These are phyloP conservation scores for Chunga burmeisteri DNA, from an alignment of 2,113 vertebrate species.

Conservation along the genomic window DNA sequence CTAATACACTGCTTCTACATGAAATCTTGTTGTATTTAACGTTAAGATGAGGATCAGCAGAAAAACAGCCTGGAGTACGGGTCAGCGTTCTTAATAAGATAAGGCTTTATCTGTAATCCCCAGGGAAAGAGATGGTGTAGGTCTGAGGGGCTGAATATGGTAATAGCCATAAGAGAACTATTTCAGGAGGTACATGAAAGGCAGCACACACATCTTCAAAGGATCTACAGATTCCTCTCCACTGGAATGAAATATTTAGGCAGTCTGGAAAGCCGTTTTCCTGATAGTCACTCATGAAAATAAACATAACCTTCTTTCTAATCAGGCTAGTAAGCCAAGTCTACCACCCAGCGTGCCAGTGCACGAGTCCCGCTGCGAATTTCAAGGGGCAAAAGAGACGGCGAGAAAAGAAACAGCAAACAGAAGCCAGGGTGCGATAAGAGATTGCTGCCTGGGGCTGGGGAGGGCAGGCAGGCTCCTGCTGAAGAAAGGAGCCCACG, in stretches of 20 bases:
- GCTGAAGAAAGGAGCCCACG: background rate
- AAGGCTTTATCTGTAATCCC: background rate
- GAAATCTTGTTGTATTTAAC: background rate
- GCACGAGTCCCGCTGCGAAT: background rate
- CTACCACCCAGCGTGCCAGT: background rate
- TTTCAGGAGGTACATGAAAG: constrained; percentile 14
- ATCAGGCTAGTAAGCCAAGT: background rate
- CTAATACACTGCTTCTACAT: background rate
- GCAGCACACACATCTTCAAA: background rate
- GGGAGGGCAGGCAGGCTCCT: background rate
- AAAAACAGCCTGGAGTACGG: background rate
- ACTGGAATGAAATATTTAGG: background rate
- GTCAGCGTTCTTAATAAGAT: background rate
- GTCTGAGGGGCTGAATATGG: constrained; percentile 5
- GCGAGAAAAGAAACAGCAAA: background rate
- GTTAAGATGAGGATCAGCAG: background rate
- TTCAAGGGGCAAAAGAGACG: background rate
- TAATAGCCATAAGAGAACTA: background rate
- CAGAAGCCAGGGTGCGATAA: background rate
- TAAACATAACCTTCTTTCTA: background rate
- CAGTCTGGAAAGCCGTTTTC: background rate
- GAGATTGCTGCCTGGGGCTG: background rate
- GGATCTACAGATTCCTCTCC: background rate
- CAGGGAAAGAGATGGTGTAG: background rate
- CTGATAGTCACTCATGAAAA: background rate